Conservation (phyloP, 2,797 vertebrate species). For the Kryptopterus vitreolus region DNA sequence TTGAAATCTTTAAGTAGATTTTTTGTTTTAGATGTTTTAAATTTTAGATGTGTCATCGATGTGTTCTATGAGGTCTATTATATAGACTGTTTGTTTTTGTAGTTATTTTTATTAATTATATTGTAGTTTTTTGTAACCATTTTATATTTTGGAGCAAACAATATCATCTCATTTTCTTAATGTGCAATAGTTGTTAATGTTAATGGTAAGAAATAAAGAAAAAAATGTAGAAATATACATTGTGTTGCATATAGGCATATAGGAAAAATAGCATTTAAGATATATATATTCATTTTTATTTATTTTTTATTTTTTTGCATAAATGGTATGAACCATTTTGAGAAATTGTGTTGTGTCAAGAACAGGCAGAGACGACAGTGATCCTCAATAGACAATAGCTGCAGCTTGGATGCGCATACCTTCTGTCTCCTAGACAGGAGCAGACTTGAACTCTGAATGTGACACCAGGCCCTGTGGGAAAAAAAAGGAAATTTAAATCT, state of each 20-base stretch:
- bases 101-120: too few species aligned
- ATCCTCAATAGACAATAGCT: slow-evolving; percentile 47
- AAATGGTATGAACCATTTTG: not conserved
- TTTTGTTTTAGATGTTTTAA: too few species aligned
- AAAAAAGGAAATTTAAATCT: slow-evolving; percentile 48
- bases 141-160: not conserved
- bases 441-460: slow-evolving; percentile 41
- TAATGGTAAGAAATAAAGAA: not conserved
- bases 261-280: too few species aligned
- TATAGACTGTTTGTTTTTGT: not conserved
- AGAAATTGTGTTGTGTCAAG: slow-evolving; percentile 36
- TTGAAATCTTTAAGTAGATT: not conserved
- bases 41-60: too few species aligned
- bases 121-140: not conserved
- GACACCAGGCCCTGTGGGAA: slow-evolving; percentile 41
- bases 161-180: not conserved
- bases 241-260: not conserved
- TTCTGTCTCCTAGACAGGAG: slow-evolving; percentile 49
- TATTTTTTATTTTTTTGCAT: too few species aligned
- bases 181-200: not conserved
- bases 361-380: slow-evolving; percentile 37
- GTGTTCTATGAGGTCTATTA: not conserved
- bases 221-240: not conserved
- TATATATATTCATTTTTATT: too few species aligned
- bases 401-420: slow-evolving; percentile 42